A percentile compares a stretch with the other conserved stretches of the same genome.
These are phyloP conservation scores for Napeogenes sylphis DNA, from an alignment of 2,888 invertebrate species.

Conservation along the genomic window DNA sequence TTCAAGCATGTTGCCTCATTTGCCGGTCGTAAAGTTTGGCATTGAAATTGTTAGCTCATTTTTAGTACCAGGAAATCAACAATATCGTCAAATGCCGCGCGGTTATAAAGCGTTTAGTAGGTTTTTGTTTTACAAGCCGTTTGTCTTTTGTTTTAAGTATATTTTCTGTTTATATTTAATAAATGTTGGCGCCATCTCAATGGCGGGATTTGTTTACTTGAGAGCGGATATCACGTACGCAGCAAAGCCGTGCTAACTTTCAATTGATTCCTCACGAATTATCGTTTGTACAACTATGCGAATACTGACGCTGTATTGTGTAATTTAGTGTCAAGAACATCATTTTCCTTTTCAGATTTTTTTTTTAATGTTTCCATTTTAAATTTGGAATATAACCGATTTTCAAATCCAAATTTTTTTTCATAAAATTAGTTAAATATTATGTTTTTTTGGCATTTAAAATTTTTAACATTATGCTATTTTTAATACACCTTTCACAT, in stretches of 20 bases:
- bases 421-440: too few species aligned
- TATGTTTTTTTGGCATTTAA: too few species aligned
- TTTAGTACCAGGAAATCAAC: slow-evolving; percentile 67
- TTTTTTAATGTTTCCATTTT: too few species aligned
- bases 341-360: too few species aligned
- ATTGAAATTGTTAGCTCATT: slow-evolving; percentile 67
- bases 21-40: slow-evolving; percentile 65
- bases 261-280: slow-evolving; percentile 55
- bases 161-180: slow-evolving; percentile 31
- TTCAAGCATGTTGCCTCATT: slow-evolving; percentile 50
- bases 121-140: slow-evolving; percentile 47
- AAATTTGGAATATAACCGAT: too few species aligned
- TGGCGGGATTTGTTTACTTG: slow-evolving; percentile 49
- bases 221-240: slow-evolving; percentile 56
- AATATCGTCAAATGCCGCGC: slow-evolving; percentile 48
- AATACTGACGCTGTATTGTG: not conserved
- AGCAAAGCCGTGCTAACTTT: slow-evolving; percentile 43
- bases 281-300: slow-evolving; percentile 29
- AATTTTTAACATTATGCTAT: too few species aligned
- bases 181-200: slow-evolving; percentile 60
- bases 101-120: slow-evolving; percentile 52
- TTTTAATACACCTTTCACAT: too few species aligned
- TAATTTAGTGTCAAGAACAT: too few species aligned
- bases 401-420: too few species aligned
- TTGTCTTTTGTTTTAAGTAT: slow-evolving; percentile 34